These are phyloP conservation scores for Cryptoblepharus egeriae DNA, from an alignment of 2,797 vertebrate species.

Conservation along the genomic window DNA sequence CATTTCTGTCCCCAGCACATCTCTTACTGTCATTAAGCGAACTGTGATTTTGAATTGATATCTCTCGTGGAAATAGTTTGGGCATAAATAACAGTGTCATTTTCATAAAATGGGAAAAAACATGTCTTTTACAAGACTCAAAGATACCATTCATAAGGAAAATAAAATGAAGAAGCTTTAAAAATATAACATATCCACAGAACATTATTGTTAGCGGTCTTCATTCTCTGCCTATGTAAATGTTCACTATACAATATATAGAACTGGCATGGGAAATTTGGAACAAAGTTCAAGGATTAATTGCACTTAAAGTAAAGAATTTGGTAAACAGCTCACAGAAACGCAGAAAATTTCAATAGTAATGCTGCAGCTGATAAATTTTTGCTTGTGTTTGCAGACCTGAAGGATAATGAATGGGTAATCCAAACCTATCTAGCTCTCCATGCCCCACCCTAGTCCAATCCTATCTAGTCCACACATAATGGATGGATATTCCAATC, in stretches of 20 bases:
- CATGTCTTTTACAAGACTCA: background rate
- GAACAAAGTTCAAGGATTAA: background rate
- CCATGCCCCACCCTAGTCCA: too few relatives aligned
- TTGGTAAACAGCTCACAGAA: background rate
- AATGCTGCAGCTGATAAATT: background rate
- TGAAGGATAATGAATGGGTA: too few relatives aligned
- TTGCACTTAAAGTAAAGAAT: background rate
- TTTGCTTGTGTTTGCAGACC: background rate
- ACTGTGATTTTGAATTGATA: background rate
- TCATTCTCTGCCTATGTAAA: background rate
- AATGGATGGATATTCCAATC: too few relatives aligned
- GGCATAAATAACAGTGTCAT: background rate
- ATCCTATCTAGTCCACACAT: too few relatives aligned
- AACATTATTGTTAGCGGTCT: background rate
- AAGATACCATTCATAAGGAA: background rate
- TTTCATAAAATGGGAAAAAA: background rate
- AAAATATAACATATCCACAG: background rate
- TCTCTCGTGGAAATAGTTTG: background rate
- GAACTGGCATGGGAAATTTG: background rate
- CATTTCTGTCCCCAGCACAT: background rate
- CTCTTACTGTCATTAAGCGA: background rate
- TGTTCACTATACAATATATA: background rate
- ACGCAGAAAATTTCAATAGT: background rate
- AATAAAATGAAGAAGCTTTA: background rate
- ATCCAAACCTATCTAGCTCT: too few relatives aligned